A percentile compares a stretch with the other conserved stretches of the same genome.
These are phyloP conservation scores for Cynocephalus volans DNA, from an alignment of 2,113 vertebrate species.

Conservation along the genomic window DNA sequence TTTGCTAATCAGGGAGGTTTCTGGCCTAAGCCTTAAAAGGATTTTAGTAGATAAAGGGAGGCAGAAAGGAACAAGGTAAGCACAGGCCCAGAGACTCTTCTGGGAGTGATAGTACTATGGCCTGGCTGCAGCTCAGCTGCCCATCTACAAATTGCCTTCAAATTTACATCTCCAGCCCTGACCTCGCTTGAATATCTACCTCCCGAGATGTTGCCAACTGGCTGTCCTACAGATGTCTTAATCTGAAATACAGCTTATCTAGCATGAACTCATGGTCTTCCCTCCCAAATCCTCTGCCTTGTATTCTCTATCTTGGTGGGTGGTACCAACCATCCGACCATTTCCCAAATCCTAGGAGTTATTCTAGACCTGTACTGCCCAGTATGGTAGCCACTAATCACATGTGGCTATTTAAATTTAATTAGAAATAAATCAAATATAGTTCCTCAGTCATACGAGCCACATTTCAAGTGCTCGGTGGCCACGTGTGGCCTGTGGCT, in stretches of 20 bases:
- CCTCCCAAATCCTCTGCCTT: background rate
- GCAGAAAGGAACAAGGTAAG: background rate
- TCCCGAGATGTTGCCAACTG: background rate
- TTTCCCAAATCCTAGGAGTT: background rate
- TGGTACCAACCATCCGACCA: background rate
- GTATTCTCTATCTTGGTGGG: background rate
- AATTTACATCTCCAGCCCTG: background rate
- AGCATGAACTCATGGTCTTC: background rate
- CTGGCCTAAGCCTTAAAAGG: background rate
- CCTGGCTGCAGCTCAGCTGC: background rate
- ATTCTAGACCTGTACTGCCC: background rate
- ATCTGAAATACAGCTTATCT: background rate
- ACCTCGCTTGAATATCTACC: background rate
- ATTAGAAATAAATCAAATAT: slow-evolving; percentile 29
- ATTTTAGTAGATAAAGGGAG: background rate
- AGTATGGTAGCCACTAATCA: background rate
- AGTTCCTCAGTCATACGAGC: background rate
- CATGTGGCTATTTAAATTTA: background rate
- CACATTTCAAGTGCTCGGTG: background rate
- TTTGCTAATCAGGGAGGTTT: slow-evolving; percentile 11
- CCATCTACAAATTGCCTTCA: background rate
- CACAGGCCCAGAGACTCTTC: background rate
- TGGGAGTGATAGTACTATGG: background rate
- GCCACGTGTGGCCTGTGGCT: background rate
- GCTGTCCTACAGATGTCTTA: background rate